A percentile compares a stretch with the other conserved stretches of the same genome.
These are phyloP conservation scores for Druon quercuslanigerum DNA, from an alignment of 1,140 invertebrate species.

Conservation along the genomic window DNA sequence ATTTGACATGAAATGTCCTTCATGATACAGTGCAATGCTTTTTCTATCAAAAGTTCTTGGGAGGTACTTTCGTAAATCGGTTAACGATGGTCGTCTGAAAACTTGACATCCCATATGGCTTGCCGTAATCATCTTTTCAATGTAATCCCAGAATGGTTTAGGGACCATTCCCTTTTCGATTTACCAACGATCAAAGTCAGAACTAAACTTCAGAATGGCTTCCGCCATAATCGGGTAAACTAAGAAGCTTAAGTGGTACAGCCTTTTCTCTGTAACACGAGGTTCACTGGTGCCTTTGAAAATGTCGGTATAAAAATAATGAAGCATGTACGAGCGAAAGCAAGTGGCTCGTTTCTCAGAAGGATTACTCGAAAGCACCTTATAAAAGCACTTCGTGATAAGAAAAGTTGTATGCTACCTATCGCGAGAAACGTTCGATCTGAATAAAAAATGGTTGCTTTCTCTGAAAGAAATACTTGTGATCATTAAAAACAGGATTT, in stretches of 20 bases:
- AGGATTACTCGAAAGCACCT: background rate
- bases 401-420: background rate
- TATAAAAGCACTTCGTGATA: background rate
- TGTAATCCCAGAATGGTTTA: background rate
- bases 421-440: too few species aligned
- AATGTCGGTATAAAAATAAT: conserved; percentile 8
- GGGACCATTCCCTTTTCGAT: conserved; percentile 12
- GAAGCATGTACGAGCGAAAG: conserved; percentile 1
- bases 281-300: background rate
- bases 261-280: background rate
- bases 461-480: too few species aligned
- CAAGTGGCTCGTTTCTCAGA: too few species aligned
- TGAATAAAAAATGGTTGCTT: too few species aligned
- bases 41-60: conserved; percentile 26
- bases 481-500: too few species aligned
- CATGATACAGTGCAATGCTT: conserved; percentile 18
- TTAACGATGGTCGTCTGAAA: conserved; percentile 14
- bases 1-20: conserved; percentile 19
- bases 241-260: conserved; percentile 7
- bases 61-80: conserved; percentile 7
- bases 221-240: conserved; percentile 6
- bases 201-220: background rate
- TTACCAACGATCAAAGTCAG: conserved; percentile 12
- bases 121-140: conserved; percentile 15
- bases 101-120: conserved; percentile 27